Evolutionary conservation across 2,113 vertebrate species (phyloP).

Genomic region (Chloroceryle aenea): DNA sequence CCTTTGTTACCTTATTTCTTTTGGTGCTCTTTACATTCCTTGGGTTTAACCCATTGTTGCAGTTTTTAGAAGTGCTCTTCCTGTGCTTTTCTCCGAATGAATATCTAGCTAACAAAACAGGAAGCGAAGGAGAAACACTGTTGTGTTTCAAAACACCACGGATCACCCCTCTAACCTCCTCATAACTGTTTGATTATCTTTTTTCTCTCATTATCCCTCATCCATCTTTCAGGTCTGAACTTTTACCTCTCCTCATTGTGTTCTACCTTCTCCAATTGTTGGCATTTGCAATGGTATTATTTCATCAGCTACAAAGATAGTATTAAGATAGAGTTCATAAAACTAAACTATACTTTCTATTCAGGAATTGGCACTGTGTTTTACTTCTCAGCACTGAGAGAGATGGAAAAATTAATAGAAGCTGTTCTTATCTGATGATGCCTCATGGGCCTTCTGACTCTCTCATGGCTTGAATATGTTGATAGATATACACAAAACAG

Average conservation of each 20-base stretch:
- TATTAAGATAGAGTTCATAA: not conserved
- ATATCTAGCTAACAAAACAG: not conserved
- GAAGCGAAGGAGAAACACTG: not conserved
- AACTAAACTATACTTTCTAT: slow-evolving; percentile 4
- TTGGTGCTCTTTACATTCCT: not conserved
- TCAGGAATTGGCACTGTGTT: slow-evolving; percentile 4
- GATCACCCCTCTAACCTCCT: not conserved
- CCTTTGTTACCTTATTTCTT: not conserved
- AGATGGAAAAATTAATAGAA: slow-evolving; percentile 58
- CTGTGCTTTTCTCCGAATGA: not conserved
- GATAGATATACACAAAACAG: slow-evolving; percentile 14
- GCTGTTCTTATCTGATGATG: slow-evolving; percentile 45
- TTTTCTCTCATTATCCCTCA: not conserved
- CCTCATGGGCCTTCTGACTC: slow-evolving; percentile 7
- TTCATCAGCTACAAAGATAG: not conserved
- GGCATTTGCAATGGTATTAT: not conserved
- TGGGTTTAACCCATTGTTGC: not conserved
- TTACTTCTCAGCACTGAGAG: not conserved
- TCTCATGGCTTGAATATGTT: slow-evolving; percentile 14
- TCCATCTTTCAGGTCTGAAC: not conserved
- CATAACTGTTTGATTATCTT: not conserved
- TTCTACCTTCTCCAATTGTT: not conserved
- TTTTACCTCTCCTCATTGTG: not conserved
- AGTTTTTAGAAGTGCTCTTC: not conserved
- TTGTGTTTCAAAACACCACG: not conserved